A percentile compares a stretch with the other conserved stretches of the same genome.
Conservation (phyloP, 1,140 invertebrate genomes). For the Drosophila busckii region DNA sequence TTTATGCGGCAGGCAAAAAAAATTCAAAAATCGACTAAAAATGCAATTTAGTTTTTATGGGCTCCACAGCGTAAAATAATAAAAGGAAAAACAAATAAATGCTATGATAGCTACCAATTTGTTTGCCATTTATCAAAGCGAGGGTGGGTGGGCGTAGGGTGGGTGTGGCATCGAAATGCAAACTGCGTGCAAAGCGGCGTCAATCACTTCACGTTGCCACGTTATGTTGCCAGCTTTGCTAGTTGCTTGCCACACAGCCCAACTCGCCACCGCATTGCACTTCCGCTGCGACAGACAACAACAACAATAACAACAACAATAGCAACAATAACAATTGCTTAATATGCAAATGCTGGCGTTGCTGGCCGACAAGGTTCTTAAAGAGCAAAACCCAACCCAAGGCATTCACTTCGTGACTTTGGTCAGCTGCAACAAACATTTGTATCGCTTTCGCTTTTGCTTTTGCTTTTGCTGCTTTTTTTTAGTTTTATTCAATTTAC, state of each 20-base stretch:
- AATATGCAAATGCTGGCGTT: conserved; percentile 52
- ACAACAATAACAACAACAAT: conserved; percentile 16
- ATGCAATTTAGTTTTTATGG: conserved; percentile 50
- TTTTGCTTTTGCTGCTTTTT: conserved; percentile 21
- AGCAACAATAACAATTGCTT: conserved; percentile 23
- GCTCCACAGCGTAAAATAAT: conserved; percentile 9
- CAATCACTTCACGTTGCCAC: conserved; percentile 43
- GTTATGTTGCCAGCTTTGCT: conserved; percentile 4
- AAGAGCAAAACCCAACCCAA: background rate
- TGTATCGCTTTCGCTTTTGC: conserved; percentile 48
- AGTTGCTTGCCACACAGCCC: conserved; percentile 4
- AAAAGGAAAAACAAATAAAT: conserved; percentile 44
- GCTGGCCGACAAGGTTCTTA: conserved; percentile 17
- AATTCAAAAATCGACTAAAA: conserved; percentile 43
- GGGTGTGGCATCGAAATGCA: conserved; percentile 52
- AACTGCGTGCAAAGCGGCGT: conserved; percentile 63
- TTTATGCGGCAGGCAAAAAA: conserved; percentile 38
- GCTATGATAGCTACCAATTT: conserved; percentile 69
- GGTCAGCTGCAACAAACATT: conserved; percentile 26
- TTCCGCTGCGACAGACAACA: conserved; percentile 65
- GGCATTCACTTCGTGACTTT: conserved; percentile 55
- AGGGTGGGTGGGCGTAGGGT: background rate
- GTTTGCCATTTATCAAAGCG: conserved; percentile 47
- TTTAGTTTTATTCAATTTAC: too few relatives aligned
- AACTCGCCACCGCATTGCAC: conserved; percentile 41